Evolutionary conservation across 2,113 vertebrate genomes (phyloP), one percentile per base, ranked within the genome.

Genomic region (Boulengerochromis microlepis): DNA sequence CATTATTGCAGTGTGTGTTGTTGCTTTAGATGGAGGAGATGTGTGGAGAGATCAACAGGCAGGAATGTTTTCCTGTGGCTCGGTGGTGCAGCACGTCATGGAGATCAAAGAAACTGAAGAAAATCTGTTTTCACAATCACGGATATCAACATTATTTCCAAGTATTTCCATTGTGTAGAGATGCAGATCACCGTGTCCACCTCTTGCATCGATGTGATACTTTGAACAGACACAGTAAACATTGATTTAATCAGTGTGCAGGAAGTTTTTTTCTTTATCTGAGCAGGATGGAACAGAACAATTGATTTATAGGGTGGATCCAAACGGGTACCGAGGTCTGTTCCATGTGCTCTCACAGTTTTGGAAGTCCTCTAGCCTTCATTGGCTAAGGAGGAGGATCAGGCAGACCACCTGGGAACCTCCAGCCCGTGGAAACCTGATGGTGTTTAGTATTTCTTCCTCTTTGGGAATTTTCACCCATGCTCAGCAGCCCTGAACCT

Each of bases 251-350:
- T 40, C 35, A 9, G 64, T 40, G 35, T 42, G n/a, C 64, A 40
- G n/a, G 40, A 69, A 8, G 19, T 13, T 33, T 0, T 13, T 22
- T n/a, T 35, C 59, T 64, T 64, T 2, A 40, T 40, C 31, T 35
- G 18, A 66, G 31, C 31, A n/a, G 61, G 61, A 66, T 18, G 6
- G 18, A 66, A 35, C 61, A 66, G 31, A 66, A 35, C 4, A 4
- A 2, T 35, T 35, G 31, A 35, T 66, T 35, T 35, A 56, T 12
- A 24, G n/a, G 3, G 5, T 54, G 53, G 11, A 24, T 22, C n/a
- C 10, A 22, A 7, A 56, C 11, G 3, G 5, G n/a, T 13, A 35
- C 31, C 0, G 3, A 12, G 31, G 61, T 35, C 61, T 66, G 31
- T 5, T 35, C 18, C 6, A n/a, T 33, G 59, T 3, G 59, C 59